Evolutionary conservation across 2,797 vertebrate genomes (phyloP), one percentile per base, ranked within the genome.

Genomic region (Pseudochromis fuscus): DNA sequence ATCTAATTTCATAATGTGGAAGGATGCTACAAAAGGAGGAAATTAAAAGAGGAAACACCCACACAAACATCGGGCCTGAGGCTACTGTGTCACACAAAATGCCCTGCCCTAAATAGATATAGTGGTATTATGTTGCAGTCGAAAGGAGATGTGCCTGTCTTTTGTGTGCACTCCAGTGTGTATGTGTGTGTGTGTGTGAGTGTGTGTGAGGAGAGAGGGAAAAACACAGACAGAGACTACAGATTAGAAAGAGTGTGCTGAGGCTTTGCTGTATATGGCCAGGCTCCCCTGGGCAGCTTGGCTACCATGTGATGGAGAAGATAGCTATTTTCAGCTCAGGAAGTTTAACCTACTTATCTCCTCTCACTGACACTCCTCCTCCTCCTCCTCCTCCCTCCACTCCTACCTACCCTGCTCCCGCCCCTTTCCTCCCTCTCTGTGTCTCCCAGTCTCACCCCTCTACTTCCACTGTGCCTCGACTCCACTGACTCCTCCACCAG

Each of bases 301-400:
- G 86, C 87, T 84, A 88, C 77, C 91, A 91, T 90, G 88, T 87
- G 88, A 93, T 90, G 75, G 84, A 86, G 87, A 90, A 88, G 81
- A 85, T 85, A 82, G 89, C 87, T 93, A 93, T 94, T 94, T 94
- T 93, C 84, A 92, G 91, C 91, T 67, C 87, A 87, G 87, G 87
- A 91, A 91, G 91, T 92, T 93, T 93, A 94, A 93, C 92, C 93
- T 93, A 94, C 91, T 94, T 94, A 92, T 93, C 85, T 84, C 81
- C 60, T 79, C 83, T 85, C 84, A 46, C 72, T 75, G 82, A 75
- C 84, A 80, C 77, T 77, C 74, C 83, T 73, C 81, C 85, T 67
- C 58, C 78, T 83, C 79, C 77, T 77, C 74, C 83, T 73, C 81
- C 85, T 67, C 58, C 78, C 73, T 73, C 68, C 57, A 56, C 77